Evolutionary conservation across 2,888 invertebrate genomes (phyloP).

Genomic region (Lycophotia porphyrea): DNA sequence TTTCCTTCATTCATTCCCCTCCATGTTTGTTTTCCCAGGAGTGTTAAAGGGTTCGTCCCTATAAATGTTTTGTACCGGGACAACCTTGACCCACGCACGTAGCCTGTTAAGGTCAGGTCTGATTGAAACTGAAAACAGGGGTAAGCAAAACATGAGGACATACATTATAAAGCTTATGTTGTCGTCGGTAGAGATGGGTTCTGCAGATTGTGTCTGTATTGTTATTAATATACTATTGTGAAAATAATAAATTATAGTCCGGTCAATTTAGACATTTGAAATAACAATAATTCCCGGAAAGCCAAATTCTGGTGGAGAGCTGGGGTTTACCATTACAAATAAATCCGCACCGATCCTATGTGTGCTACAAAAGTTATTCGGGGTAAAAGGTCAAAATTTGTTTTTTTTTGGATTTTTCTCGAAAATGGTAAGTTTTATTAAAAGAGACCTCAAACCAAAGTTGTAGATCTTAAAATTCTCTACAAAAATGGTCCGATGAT

Average conservation of each 20-base stretch:
- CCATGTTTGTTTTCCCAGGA: background rate
- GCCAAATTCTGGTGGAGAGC: too few species aligned
- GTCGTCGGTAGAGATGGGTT: background rate
- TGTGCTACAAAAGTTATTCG: too few species aligned
- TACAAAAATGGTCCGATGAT: too few species aligned
- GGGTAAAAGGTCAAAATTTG: too few species aligned
- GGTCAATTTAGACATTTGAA: too few species aligned
- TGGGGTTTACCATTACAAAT: too few species aligned
- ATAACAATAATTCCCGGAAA: too few species aligned
- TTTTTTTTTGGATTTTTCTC: too few species aligned
- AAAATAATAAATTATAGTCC: background rate
- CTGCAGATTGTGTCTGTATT: background rate
- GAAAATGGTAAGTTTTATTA: too few species aligned
- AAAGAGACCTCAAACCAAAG: too few species aligned
- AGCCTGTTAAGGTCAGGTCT: background rate
- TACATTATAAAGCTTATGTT: background rate
- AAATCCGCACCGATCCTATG: too few species aligned
- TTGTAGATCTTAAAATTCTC: too few species aligned
- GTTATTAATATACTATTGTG: background rate
- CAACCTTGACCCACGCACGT: constrained; percentile 11
- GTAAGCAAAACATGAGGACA: background rate
- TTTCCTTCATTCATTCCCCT: background rate
- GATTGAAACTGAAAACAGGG: constrained; percentile 9
- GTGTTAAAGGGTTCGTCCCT: background rate
- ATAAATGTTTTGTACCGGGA: constrained; percentile 16